Conservation (phyloP, 2,888 invertebrate genomes). For the Nomada lathburiana region DNA sequence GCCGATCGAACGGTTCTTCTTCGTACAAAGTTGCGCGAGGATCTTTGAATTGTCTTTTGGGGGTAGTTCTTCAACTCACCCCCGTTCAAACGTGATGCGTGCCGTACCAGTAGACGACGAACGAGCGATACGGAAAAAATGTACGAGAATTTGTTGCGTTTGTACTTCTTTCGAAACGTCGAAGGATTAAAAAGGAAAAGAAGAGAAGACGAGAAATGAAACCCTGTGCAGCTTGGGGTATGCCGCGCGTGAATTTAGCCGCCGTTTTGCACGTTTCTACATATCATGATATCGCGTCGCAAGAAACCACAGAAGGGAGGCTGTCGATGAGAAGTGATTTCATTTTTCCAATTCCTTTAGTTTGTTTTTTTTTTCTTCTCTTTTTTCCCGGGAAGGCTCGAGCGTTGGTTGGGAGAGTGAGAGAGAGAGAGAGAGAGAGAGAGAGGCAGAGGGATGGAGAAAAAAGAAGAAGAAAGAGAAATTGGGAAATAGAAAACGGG, state of each 20-base stretch:
- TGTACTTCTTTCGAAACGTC: background rate
- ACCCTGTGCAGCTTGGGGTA: conserved; percentile 54
- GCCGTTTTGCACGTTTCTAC: conserved; percentile 65
- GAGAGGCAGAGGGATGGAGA: no score
- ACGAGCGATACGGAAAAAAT: no score
- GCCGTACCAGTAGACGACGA: no score
- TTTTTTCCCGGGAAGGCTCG: no score
- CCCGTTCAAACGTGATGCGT: no score
- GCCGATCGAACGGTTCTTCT: no score
- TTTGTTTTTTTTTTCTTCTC: no score
- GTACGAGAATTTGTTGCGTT: background rate
- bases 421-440: no score
- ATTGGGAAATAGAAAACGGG: conserved; percentile 31
- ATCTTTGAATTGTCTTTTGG: no score
- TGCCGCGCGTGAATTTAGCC: conserved; percentile 43
- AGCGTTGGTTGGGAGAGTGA: no score
- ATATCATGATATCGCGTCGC: conserved; percentile 72
- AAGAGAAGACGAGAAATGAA: background rate
- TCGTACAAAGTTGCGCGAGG: no score
- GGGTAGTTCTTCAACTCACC: no score
- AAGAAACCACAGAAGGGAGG: conserved; percentile 52
- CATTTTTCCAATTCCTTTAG: conserved; percentile 56
- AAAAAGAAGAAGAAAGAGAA: background rate
- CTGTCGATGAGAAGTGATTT: conserved; percentile 48
- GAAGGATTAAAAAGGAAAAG: background rate